phyloP scores from a whole-genome alignment of 2,113 vertebrate species.

The Orientallactaga bullata region DNA sequence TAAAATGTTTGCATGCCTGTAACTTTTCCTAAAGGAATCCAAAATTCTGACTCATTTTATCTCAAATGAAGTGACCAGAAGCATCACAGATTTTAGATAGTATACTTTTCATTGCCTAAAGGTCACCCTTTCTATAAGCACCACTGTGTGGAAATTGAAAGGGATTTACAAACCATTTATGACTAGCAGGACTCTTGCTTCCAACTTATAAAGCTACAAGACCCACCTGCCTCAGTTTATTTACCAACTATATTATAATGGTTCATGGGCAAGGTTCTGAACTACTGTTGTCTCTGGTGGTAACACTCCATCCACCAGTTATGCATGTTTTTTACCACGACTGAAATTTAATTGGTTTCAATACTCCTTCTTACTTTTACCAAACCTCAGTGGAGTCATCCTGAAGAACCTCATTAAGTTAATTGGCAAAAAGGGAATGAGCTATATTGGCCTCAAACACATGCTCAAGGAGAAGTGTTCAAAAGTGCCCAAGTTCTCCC shows the following conservation, averaged over 20 bases:
- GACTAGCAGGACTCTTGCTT: background rate
- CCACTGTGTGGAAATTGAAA: background rate
- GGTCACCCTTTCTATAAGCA: constrained; percentile 15
- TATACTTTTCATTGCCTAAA: constrained; percentile 18
- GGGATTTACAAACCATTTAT: constrained; percentile 50
- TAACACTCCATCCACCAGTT: constrained; percentile 47
- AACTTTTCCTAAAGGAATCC: constrained; percentile 38
- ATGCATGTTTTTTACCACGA: constrained; percentile 53
- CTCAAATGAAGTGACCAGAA: background rate
- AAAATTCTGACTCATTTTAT: constrained; percentile 58
- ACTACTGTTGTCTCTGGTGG: constrained; percentile 50
- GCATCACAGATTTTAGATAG: background rate
- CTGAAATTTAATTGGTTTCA: constrained; percentile 69
- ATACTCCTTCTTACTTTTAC: constrained; percentile 74
- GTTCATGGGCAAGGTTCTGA: constrained; percentile 57
- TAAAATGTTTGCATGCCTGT: background rate
- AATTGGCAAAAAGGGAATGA: constrained; percentile 69
- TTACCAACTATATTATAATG: background rate
- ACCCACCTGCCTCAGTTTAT: constrained; percentile 36
- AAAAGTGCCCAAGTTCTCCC: constrained; percentile 20
- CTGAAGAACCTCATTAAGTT: constrained; percentile 70
- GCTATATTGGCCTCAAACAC: constrained; percentile 55
- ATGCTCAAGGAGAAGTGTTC: constrained; percentile 56
- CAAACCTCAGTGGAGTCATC: constrained; percentile 60
- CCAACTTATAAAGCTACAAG: constrained; percentile 46